phyloP scores from a whole-genome alignment of 2,113 vertebrate genomes.

The Clupea harengus region DNA sequence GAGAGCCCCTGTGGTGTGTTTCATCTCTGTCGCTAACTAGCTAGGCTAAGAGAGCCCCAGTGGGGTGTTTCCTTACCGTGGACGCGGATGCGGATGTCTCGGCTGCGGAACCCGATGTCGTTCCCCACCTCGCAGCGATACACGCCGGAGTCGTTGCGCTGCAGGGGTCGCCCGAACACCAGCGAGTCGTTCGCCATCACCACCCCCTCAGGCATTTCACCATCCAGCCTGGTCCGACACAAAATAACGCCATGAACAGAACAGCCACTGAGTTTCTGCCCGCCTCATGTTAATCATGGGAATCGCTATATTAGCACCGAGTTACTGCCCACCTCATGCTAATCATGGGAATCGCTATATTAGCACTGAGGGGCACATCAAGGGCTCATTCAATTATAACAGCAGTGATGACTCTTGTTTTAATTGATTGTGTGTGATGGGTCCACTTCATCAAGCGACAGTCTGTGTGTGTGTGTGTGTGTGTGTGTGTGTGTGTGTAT shows the following conservation, averaged over 20 bases:
- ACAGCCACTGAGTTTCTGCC: too few relatives aligned
- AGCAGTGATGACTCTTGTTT: not conserved
- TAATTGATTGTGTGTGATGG: too few relatives aligned
- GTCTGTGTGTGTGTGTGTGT: too few relatives aligned
- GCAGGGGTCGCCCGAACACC: conserved; percentile 85
- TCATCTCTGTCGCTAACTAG: too few relatives aligned
- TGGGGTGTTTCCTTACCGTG: conserved; percentile 77
- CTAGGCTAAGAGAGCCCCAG: too few relatives aligned
- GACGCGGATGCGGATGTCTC: conserved; percentile 88
- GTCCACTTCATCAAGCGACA: too few relatives aligned
- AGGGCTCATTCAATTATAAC: not conserved
- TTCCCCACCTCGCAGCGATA: conserved; percentile 93
- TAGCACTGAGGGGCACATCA: not conserved
- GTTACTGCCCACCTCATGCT: too few relatives aligned
- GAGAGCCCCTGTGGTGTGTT: too few relatives aligned
- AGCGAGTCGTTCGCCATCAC: conserved; percentile 85
- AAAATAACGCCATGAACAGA: conserved; percentile 9
- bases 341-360: conserved; percentile 18
- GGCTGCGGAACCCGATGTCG: conserved; percentile 86
- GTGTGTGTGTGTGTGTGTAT: too few relatives aligned
- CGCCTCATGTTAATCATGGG: too few relatives aligned
- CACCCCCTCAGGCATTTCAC: conserved; percentile 87
- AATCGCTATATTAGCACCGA: too few relatives aligned
- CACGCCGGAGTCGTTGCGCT: conserved; percentile 89
- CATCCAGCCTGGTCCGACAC: conserved; percentile 77